These are phyloP conservation scores for Zhuqinia jingwanae DNA, from an alignment of 2,888 invertebrate species.

Conservation along the genomic window DNA sequence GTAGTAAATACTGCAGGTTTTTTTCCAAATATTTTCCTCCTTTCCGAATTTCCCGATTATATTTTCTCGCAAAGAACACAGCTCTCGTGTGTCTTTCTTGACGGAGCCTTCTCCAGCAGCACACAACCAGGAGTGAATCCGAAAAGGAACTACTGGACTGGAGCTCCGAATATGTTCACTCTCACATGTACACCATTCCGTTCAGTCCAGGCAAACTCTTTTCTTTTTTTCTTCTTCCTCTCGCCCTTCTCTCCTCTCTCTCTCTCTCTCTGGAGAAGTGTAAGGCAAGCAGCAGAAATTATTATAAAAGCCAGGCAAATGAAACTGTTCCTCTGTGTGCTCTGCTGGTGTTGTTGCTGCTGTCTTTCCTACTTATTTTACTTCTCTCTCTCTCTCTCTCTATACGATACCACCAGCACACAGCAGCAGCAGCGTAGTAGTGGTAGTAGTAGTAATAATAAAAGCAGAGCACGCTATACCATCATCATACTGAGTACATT, in stretches of 20 bases:
- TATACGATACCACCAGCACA: background rate
- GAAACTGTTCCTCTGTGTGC: constrained; percentile 27
- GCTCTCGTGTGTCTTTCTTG: constrained; percentile 13
- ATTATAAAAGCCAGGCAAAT: constrained; percentile 19
- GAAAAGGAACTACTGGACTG: constrained; percentile 69
- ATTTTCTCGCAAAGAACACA: constrained; percentile 1
- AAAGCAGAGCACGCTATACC: background rate
- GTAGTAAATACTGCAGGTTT: background rate
- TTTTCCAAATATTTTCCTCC: too few species aligned
- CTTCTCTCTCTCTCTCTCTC: too few species aligned
- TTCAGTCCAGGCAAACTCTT: constrained; percentile 40
- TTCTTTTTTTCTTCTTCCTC: constrained; percentile 47
- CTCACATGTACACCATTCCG: constrained; percentile 66
- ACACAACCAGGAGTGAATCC: constrained; percentile 63
- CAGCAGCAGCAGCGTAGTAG: too few species aligned
- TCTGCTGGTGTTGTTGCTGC: background rate
- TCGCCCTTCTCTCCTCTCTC: constrained; percentile 48
- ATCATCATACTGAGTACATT: background rate
- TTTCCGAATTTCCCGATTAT: background rate
- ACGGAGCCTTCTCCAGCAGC: constrained; percentile 46
- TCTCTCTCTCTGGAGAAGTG: constrained; percentile 56
- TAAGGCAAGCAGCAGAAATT: constrained; percentile 8
- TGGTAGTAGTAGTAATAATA: too few species aligned
- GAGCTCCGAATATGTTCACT: constrained; percentile 64
- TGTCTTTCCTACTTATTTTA: background rate